phyloP scores from a whole-genome alignment of 2,888 invertebrate genomes.

The Augiades crinisus region DNA sequence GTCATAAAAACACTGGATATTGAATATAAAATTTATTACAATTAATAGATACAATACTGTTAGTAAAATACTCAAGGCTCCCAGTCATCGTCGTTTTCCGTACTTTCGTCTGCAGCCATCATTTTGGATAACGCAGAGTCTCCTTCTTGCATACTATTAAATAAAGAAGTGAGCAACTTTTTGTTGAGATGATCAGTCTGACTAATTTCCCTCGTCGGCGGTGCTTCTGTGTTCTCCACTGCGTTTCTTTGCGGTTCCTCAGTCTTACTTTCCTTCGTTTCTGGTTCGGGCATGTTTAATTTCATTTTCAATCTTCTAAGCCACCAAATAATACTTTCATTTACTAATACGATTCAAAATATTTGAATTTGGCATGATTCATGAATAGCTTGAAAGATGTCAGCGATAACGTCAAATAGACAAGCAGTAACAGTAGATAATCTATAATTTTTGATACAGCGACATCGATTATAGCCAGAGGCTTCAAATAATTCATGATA shows the following conservation, averaged over 20 bases:
- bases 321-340: no score
- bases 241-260: slow-evolving; percentile 34
- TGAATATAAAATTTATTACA: no score
- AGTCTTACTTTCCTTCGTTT: slow-evolving; percentile 31
- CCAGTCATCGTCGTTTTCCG: slow-evolving; percentile 60
- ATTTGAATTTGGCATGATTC: no score
- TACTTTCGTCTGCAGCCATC: slow-evolving; percentile 55
- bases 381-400: no score
- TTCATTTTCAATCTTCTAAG: neutral
- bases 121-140: slow-evolving; percentile 55
- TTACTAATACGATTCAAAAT: no score
- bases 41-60: no score
- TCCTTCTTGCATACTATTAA: slow-evolving; percentile 80
- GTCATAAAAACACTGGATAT: no score
- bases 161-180: slow-evolving; percentile 82
- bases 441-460: no score
- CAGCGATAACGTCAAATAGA: no score
- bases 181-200: slow-evolving; percentile 86
- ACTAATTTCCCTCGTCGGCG: slow-evolving; percentile 73
- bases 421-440: no score
- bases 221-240: slow-evolving; percentile 46
- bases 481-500: no score
- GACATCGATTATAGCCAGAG: no score
- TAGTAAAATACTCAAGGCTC: slow-evolving; percentile 34
- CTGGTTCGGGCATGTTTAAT: slow-evolving; percentile 61